Percentiles rank a stretch among this genome's conserved stretches.
phyloP scores from a whole-genome alignment of 2,113 vertebrate species.

The Pipra filicauda region DNA sequence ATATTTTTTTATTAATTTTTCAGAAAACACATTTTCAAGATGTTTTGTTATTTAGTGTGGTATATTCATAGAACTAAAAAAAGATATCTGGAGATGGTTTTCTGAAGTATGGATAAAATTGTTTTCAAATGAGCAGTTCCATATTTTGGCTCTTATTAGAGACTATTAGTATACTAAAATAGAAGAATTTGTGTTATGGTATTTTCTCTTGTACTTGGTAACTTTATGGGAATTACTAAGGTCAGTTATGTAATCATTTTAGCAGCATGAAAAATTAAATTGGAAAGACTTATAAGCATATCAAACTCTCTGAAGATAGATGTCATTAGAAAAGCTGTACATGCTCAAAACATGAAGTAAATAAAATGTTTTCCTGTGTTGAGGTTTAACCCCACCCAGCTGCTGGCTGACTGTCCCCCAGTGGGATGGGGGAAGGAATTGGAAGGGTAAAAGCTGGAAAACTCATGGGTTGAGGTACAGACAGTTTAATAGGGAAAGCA shows the following conservation, averaged over 20 bases:
- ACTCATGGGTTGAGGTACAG: neutral
- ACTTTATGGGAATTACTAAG: neutral
- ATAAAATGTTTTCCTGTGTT: neutral
- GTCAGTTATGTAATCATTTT: neutral
- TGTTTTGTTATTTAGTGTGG: neutral
- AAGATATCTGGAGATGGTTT: neutral
- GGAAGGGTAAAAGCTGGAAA: neutral
- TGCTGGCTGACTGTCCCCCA: accelerated
- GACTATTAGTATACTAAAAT: neutral
- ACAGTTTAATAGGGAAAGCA: neutral
- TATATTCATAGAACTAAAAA: neutral
- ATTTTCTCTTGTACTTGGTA: neutral
- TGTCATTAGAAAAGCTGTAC: neutral
- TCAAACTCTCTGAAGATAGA: neutral
- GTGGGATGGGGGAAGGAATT: neutral
- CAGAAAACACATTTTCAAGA: neutral
- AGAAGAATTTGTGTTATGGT: neutral
- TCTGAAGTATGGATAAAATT: neutral
- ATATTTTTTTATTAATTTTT: neutral
- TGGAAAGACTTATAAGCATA: neutral
- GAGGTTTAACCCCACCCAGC: neutral
- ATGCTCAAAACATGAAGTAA: neutral
- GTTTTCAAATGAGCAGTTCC: neutral
- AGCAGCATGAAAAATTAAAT: constrained; percentile 18
- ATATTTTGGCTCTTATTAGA: neutral